A percentile compares a stretch with the other conserved stretches of the same genome.
Evolutionary conservation across 2,797 vertebrate genomes (phyloP).

Genomic region (Sebastes cheni): DNA sequence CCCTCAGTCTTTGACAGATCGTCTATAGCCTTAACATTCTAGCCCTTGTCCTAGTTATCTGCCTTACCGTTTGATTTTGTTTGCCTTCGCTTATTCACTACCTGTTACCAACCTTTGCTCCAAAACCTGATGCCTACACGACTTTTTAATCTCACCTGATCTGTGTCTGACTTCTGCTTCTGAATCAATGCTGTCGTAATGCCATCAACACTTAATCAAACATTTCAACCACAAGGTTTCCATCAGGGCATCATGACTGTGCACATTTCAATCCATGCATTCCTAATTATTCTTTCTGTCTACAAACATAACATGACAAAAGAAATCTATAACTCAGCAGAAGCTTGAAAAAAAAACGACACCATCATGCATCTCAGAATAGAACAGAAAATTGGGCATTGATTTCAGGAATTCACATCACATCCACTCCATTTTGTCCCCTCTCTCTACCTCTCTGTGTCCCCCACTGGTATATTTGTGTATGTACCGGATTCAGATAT

Average conservation of each 20-base stretch:
- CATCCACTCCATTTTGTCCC: neutral
- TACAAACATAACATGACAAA: neutral
- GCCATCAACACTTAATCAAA: neutral
- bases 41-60: neutral
- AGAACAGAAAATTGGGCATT: neutral
- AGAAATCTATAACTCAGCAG: neutral
- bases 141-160: neutral
- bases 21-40: neutral
- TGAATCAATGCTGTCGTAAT: neutral
- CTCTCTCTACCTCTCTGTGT: neutral
- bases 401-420: neutral
- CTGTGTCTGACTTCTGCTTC: neutral
- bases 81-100: neutral
- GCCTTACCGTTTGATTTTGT: no score
- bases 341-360: neutral
- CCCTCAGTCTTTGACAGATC: no score
- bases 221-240: neutral
- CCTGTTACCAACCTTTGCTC: neutral
- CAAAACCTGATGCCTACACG: neutral
- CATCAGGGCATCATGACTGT: neutral
- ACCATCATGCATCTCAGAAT: neutral
- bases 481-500: neutral
- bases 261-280: neutral
- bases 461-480: neutral
- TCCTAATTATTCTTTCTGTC: neutral